Base-by-base conservation (phyloP, 2,797 vertebrate genomes). In the Hydrophis major region DNA sequence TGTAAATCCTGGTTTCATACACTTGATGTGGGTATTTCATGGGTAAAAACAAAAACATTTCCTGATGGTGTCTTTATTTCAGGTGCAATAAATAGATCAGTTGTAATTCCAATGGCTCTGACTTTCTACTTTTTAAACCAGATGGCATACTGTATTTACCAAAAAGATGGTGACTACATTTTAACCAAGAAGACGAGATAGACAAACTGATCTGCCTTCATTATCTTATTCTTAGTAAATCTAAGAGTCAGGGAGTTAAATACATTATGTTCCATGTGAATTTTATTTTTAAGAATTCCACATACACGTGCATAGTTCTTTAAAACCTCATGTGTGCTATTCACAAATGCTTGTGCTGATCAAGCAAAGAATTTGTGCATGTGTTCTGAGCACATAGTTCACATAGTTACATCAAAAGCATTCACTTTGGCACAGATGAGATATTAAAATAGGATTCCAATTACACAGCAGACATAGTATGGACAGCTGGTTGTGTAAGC, bases 351-450 rank as follows among this genome's bases (percentile, higher is more conserved):
- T 89, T 86, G 59, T 27, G 27, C 57, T n/a, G 3, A n/a, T 88
- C 63, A 57, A 83, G 57, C 1, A 66, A 60, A 47, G 4, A 93
- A 86, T 11, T 66, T 42, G 16, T 83, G 90, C 57, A 86, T 86
- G 59, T 89, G 25, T 66, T 63, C 57, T 88, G 91, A 56, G 57
- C 32, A 32, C 93, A 93, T 93, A 89, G 86, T 93, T 91, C 32
- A 89, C 93, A 93, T 93, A 86, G 57, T 57, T 91, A 16, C 13
- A 18, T 91, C 61, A 74, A 93, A 93, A 53, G 90, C 90, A 91
- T 93, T 59, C 66, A 28, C 61, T 89, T 42, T n/a, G 32, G 87
- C 93, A 89, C 50, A 86, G 87, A 8, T 89, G 86, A 63, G 20
- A 86, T 56, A 20, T 66, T 86, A 57, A 86, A 91, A 86, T 37